Evolutionary conservation across 2,888 invertebrate species (phyloP).

Genomic region (Scaptomyza caliginosa): DNA sequence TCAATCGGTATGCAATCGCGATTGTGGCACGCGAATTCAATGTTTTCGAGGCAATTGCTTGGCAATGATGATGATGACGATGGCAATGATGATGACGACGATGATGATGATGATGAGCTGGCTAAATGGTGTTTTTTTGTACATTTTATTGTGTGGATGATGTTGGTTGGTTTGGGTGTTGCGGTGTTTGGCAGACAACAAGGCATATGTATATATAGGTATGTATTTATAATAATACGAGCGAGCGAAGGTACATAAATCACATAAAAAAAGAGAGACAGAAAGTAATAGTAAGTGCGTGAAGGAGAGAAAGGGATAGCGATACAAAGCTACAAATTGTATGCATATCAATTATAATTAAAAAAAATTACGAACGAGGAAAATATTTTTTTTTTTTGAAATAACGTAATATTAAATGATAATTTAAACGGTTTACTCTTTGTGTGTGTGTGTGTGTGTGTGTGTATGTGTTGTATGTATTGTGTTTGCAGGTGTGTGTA

Average conservation of each 20-base stretch:
- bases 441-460: slow-evolving; percentile 6
- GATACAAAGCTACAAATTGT: slow-evolving; percentile 2
- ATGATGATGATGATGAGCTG: slow-evolving; percentile 46
- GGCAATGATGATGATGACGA: slow-evolving; percentile 36
- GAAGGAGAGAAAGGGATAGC: slow-evolving; percentile 5
- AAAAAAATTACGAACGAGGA: neutral
- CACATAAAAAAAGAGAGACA: slow-evolving; percentile 51
- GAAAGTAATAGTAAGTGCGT: slow-evolving; percentile 34
- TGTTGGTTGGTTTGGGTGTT: slow-evolving; percentile 8
- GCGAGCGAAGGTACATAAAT: slow-evolving; percentile 54
- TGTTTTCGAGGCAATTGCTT: slow-evolving; percentile 78
- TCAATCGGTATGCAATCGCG: slow-evolving; percentile 89
- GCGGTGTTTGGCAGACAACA: slow-evolving; percentile 61
- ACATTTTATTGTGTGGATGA: slow-evolving; percentile 29
- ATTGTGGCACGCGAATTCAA: slow-evolving; percentile 87
- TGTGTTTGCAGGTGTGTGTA: slow-evolving; percentile 9
- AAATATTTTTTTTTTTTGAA: slow-evolving; percentile 17
- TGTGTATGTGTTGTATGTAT: neutral
- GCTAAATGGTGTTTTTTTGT: slow-evolving; percentile 56
- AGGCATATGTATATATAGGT: slow-evolving; percentile 30
- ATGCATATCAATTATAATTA: slow-evolving; percentile 32
- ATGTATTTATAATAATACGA: slow-evolving; percentile 57
- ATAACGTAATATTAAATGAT: slow-evolving; percentile 50
- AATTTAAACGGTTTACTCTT: slow-evolving; percentile 46
- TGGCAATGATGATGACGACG: slow-evolving; percentile 26